These are phyloP conservation scores for Druceiella hillmani DNA, from an alignment of 2,888 invertebrate genomes.

Conservation along the genomic window DNA sequence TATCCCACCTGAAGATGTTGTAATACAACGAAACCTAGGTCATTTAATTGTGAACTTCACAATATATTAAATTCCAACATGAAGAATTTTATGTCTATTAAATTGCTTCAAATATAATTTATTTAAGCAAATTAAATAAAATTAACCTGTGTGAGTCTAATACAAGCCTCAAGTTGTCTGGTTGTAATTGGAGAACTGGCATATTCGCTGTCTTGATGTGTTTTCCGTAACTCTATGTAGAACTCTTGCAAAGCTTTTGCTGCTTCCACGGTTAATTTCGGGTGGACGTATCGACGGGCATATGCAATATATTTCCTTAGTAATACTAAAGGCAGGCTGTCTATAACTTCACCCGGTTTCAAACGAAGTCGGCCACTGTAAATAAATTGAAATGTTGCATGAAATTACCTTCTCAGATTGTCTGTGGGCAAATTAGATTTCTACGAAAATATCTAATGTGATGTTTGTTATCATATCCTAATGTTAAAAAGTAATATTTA, in stretches of 20 bases:
- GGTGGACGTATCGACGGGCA: conserved; percentile 81
- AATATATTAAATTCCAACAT: too few relatives aligned
- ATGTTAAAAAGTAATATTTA: too few relatives aligned
- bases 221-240: conserved; percentile 71
- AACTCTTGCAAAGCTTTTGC: conserved; percentile 67
- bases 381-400: too few relatives aligned
- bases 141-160: conserved; percentile 70
- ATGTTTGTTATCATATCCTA: too few relatives aligned
- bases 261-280: conserved; percentile 68
- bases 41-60: too few relatives aligned
- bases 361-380: conserved; percentile 57
- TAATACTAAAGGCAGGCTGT: conserved; percentile 67
- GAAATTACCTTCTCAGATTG: too few relatives aligned
- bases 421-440: too few relatives aligned
- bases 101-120: too few relatives aligned
- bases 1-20: too few relatives aligned
- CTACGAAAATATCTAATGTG: too few relatives aligned
- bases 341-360: conserved; percentile 55
- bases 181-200: conserved; percentile 75
- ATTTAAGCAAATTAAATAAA: conserved; percentile 4
- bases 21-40: too few relatives aligned
- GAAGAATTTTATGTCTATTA: too few relatives aligned
- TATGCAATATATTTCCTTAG: conserved; percentile 90
- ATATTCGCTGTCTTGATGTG: conserved; percentile 57
- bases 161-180: conserved; percentile 83